These are phyloP conservation scores for Pogonocichla stellata DNA, from an alignment of 2,113 vertebrate genomes.

Conservation along the genomic window DNA sequence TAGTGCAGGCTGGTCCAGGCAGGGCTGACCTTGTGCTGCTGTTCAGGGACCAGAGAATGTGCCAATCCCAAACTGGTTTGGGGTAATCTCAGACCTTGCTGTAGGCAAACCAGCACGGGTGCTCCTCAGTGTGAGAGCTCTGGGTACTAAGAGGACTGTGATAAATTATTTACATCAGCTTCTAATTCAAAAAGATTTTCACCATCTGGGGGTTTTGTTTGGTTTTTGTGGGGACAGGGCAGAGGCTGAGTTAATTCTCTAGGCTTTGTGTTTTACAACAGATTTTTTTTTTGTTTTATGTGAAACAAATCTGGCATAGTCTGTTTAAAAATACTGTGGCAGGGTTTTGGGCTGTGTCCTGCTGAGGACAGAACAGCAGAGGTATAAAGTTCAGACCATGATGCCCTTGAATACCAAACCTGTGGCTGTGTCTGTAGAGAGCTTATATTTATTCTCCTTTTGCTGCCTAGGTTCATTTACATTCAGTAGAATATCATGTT, in stretches of 20 bases:
- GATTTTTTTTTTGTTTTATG: not conserved
- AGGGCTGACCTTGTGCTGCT: not conserved
- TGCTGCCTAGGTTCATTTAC: not conserved
- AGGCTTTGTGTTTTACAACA: not conserved
- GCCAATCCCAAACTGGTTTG: not conserved
- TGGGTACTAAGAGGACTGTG: not conserved
- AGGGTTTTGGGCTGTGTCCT: not conserved
- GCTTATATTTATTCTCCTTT: not conserved
- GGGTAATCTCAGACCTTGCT: not conserved
- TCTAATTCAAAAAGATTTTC: not conserved
- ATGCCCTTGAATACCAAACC: not conserved
- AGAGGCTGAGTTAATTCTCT: not conserved
- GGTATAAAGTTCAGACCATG: not conserved
- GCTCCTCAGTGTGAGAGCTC: not conserved
- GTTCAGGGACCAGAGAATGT: not conserved
- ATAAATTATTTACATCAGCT: not conserved
- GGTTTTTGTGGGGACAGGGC: not conserved
- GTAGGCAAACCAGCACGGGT: accelerated
- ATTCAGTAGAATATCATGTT: not conserved
- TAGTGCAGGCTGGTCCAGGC: not conserved
- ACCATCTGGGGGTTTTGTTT: not conserved
- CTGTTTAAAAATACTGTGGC: not conserved
- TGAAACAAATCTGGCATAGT: not conserved
- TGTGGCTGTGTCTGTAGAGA: not conserved
- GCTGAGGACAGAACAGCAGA: not conserved